Conservation (phyloP, 2,113 vertebrate species). For the Thermophis baileyi region DNA sequence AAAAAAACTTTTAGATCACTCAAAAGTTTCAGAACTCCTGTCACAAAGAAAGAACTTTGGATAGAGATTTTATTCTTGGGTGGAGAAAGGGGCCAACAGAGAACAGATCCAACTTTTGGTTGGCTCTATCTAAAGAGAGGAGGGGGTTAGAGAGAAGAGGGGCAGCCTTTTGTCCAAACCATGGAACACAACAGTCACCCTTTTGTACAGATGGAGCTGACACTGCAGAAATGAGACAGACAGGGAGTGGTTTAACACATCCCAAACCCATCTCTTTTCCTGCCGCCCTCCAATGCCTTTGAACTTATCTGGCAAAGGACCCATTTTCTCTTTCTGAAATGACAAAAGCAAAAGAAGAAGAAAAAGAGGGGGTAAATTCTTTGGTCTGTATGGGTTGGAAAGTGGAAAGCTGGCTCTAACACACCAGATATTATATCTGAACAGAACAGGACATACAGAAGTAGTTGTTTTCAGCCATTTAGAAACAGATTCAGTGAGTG, state of each 20-base stretch:
- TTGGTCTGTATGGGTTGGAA: neutral
- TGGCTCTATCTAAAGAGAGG: neutral
- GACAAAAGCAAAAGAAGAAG: neutral
- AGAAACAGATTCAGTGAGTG: neutral
- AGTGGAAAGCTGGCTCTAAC: slow-evolving; percentile 17
- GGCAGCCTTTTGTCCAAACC: neutral
- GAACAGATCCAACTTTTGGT: neutral
- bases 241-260: neutral
- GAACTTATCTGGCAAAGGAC: slow-evolving; percentile 8
- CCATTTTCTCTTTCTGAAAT: slow-evolving; percentile 13
- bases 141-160: neutral
- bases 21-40: neutral
- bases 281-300: neutral
- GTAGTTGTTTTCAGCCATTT: neutral
- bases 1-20: neutral
- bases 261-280: neutral
- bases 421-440: slow-evolving; percentile 19
- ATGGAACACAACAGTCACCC: fast-evolving
- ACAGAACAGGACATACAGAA: slow-evolving; percentile 16
- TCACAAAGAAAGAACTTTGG: neutral
- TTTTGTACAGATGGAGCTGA: neutral
- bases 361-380: neutral
- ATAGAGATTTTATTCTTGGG: neutral
- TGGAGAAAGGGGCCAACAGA: neutral
- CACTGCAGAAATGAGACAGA: fast-evolving